These are phyloP conservation scores for Dasysyrphus tricinctus DNA, from an alignment of 2,888 invertebrate genomes.

Conservation along the genomic window DNA sequence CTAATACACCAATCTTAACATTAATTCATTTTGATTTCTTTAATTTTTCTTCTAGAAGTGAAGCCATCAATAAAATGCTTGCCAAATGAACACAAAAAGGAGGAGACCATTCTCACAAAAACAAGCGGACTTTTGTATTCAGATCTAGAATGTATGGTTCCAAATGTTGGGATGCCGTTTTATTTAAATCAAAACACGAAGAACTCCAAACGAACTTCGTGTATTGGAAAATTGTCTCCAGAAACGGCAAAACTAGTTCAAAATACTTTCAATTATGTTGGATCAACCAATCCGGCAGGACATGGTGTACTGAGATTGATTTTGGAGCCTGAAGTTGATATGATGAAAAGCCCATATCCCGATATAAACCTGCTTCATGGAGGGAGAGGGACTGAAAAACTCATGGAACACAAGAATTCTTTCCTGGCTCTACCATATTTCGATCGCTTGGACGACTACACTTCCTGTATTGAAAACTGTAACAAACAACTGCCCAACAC, in stretches of 20 bases:
- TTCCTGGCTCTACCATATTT: constrained; percentile 92
- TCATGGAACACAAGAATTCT: constrained; percentile 95
- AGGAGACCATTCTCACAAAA: background rate
- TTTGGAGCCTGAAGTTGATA: constrained; percentile 92
- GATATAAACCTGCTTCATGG: constrained; percentile 94
- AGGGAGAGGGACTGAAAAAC: constrained; percentile 95
- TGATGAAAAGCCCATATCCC: constrained; percentile 89
- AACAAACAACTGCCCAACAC: constrained; percentile 91
- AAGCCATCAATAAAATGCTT: background rate
- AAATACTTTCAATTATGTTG: background rate
- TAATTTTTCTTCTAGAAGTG: background rate
- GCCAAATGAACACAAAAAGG: background rate
- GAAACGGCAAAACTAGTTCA: background rate
- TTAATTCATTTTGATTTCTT: background rate
- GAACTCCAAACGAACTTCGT: background rate
- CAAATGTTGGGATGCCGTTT: constrained; percentile 83
- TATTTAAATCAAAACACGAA: background rate
- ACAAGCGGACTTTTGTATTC: constrained; percentile 86
- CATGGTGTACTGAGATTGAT: constrained; percentile 86
- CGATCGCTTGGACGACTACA: background rate
- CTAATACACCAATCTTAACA: background rate
- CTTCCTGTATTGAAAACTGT: background rate
- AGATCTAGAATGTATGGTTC: constrained; percentile 86
- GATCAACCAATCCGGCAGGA: background rate
- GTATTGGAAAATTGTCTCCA: background rate